Conservation (phyloP, 2,888 invertebrate genomes). For the Nomada ferruginata region DNA sequence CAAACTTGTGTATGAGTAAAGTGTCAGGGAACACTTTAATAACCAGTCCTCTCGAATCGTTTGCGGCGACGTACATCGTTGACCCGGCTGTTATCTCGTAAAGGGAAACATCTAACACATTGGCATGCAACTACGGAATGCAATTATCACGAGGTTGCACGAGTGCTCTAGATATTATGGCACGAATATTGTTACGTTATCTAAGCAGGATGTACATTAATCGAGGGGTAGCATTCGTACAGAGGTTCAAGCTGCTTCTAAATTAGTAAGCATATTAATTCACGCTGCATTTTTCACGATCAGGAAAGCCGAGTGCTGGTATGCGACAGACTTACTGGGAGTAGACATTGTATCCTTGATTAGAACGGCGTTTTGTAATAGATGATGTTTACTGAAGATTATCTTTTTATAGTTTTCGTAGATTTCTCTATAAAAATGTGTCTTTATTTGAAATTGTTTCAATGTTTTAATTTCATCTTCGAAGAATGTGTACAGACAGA, state of each 20-base stretch:
- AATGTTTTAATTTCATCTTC: neutral
- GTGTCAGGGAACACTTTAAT: slow-evolving; percentile 14
- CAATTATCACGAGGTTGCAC: slow-evolving; percentile 51
- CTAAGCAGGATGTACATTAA: slow-evolving; percentile 31
- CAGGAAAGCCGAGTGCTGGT: slow-evolving; percentile 25
- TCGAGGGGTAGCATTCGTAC: slow-evolving; percentile 18
- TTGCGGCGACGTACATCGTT: slow-evolving; percentile 6
- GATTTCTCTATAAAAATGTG: neutral
- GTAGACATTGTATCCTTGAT: slow-evolving; percentile 41
- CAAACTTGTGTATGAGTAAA: neutral
- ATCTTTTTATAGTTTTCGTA: neutral
- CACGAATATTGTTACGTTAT: slow-evolving; percentile 43
- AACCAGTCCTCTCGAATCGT: slow-evolving; percentile 31
- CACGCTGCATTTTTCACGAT: slow-evolving; percentile 16
- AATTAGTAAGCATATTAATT: slow-evolving; percentile 22
- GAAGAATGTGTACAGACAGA: neutral
- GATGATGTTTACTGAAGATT: slow-evolving; percentile 28
- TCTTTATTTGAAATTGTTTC: neutral
- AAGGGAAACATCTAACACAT: slow-evolving; percentile 41
- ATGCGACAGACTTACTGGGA: slow-evolving; percentile 58
- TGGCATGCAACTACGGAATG: slow-evolving; percentile 57
- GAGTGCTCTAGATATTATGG: slow-evolving; percentile 26
- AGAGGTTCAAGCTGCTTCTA: slow-evolving; percentile 40
- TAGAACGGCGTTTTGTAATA: slow-evolving; percentile 25
- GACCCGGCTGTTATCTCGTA: slow-evolving; percentile 19